Percentiles rank a stretch among this genome's conserved stretches.
These are phyloP conservation scores for Gopherus evgoodei DNA, from an alignment of 2,113 vertebrate species.

Conservation along the genomic window DNA sequence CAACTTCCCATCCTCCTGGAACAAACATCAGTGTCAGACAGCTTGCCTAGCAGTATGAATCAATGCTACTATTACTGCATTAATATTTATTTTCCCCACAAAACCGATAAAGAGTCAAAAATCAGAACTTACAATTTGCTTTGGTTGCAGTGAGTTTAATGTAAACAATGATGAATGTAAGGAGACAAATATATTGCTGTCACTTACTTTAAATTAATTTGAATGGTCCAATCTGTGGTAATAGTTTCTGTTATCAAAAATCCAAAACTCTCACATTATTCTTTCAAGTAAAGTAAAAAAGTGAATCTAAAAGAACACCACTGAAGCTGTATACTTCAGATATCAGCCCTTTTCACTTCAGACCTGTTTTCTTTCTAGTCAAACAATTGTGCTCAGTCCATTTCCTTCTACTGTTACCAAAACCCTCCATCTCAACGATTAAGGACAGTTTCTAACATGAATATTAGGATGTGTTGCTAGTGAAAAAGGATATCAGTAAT, in stretches of 20 bases:
- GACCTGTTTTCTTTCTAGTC: not conserved
- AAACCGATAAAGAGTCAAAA: accelerated
- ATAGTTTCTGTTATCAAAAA: not conserved
- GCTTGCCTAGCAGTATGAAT: not conserved
- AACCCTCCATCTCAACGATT: not conserved
- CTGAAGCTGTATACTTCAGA: not conserved
- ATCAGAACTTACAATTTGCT: not conserved
- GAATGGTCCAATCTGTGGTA: not conserved
- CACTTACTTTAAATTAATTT: not conserved
- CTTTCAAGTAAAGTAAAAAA: not conserved
- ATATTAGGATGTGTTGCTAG: not conserved
- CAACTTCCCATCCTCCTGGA: not conserved
- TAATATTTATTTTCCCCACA: not conserved
- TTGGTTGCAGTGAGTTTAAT: not conserved
- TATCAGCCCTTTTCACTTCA: not conserved
- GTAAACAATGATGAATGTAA: not conserved
- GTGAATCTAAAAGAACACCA: not conserved
- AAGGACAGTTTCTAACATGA: not conserved
- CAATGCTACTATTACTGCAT: not conserved
- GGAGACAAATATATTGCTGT: accelerated
- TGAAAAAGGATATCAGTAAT: not conserved
- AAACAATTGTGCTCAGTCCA: not conserved
- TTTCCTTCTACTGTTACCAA: not conserved
- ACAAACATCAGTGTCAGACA: not conserved
- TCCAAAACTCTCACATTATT: not conserved